Base-by-base conservation (phyloP, 2,113 vertebrate genomes). In the Bos indicus region DNA sequence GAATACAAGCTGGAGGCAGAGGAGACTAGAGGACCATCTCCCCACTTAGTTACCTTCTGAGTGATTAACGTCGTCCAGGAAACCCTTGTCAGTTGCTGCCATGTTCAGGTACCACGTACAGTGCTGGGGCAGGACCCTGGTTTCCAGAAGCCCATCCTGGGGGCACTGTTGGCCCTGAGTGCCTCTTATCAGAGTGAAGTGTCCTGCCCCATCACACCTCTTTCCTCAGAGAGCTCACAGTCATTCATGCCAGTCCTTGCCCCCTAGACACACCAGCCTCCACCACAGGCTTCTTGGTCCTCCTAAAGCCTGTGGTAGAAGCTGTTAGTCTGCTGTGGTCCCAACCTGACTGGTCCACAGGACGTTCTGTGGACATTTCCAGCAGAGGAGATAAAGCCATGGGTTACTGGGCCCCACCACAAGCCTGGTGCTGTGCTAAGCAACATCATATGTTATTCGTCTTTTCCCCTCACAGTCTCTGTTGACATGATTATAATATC, bases 161-260 rank as follows among this genome's bases (percentile, higher is more conserved):
- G 36, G 46, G 25, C 52, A 10, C 57, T 33, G 2, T 3, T 46
- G 81, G 16, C 46, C 60, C 15, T 43, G 17, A 33, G 1, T 14
- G 1, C 23, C 48, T 78, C 71, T 30, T 67, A 19, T 25, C 46
- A 84, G 6, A 23, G 46, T 36, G 2, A 23, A 59, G n/a, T 15
- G 67, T 7, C n/a, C n/a, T 13, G 28, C 25, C 13, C 1, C 28
- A 3, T 25, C 56, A n/a, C 0, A 5, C 14, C 30, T 33, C 2
- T 30, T 13, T 26, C 40, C 67, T 67, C 2, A 6, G 78, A 77
- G 64, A 36, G 51, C 96, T 80, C 57, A 64, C 21, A 3, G 36
- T 40, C 56, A 8, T 40, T 74, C 28, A 46, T 12, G 6, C 12
- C 7, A 14, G 23, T 30, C 33, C 0, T 3, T 28, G 7, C 23